These are phyloP conservation scores for Cossypha caffra DNA, from an alignment of 2,797 vertebrate genomes.

Conservation along the genomic window DNA sequence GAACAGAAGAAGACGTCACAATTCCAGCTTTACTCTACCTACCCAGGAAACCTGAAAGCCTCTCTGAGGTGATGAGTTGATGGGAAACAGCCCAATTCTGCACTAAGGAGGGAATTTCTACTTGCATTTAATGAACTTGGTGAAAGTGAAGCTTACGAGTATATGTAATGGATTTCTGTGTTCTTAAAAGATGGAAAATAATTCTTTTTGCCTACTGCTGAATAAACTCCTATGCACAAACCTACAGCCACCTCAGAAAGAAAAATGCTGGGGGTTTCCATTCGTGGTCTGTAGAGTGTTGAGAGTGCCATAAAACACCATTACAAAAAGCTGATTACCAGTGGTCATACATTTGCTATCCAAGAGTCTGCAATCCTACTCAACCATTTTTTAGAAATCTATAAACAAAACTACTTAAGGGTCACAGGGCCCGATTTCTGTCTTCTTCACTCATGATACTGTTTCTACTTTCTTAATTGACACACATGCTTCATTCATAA, in stretches of 20 bases:
- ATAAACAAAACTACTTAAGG: neutral
- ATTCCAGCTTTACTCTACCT: slow-evolving; percentile 33
- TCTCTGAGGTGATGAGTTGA: slow-evolving; percentile 54
- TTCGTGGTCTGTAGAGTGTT: neutral
- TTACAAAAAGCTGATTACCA: neutral
- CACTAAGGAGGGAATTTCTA: neutral
- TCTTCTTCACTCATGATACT: neutral
- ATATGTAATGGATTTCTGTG: slow-evolving; percentile 36
- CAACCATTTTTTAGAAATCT: neutral
- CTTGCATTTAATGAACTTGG: slow-evolving; percentile 20
- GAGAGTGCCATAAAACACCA: neutral
- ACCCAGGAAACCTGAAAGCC: slow-evolving; percentile 3
- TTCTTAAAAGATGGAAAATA: slow-evolving; percentile 26
- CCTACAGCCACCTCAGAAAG: neutral
- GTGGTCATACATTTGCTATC: neutral
- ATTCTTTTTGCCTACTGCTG: neutral
- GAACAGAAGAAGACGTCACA: slow-evolving; percentile 34
- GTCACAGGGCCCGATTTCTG: neutral
- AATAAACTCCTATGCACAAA: neutral
- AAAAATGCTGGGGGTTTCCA: neutral
- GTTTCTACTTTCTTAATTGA: neutral
- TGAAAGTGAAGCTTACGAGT: slow-evolving; percentile 43
- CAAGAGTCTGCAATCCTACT: neutral
- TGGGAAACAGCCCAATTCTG: slow-evolving; percentile 18
- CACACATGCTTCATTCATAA: neutral